Conservation (phyloP, 2,113 vertebrate species). For the Sarotherodon lohbergeri region DNA sequence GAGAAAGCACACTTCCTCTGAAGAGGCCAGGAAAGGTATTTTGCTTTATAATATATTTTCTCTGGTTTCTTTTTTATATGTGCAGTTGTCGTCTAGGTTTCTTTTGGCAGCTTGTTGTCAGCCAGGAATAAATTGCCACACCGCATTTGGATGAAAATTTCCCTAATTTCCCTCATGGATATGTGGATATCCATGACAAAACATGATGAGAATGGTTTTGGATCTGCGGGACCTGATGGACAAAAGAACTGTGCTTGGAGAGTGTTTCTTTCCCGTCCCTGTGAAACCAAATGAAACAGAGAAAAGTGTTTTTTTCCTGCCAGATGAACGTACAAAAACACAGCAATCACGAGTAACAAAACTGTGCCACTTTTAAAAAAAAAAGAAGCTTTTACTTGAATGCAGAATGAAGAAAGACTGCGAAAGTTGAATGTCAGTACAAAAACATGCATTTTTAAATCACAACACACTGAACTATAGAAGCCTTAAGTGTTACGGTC, state of each 20-base stretch:
- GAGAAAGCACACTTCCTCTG: background rate
- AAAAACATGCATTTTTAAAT: background rate
- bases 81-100: background rate
- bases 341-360: background rate
- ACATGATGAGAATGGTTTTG: conserved; percentile 6
- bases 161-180: conserved; percentile 1
- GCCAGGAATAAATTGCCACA: background rate
- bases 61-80: background rate
- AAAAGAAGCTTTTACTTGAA: background rate
- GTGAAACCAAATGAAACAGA: background rate
- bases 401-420: background rate
- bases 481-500: background rate
- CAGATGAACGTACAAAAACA: background rate
- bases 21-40: background rate
- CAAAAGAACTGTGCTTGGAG: background rate
- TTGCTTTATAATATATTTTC: background rate
- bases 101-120: conserved; percentile 4
- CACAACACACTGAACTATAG: background rate
- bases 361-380: background rate
- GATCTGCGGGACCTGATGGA: background rate
- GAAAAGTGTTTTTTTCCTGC: background rate
- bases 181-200: conserved; percentile 38
- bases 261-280: background rate
- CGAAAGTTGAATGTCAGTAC: background rate
- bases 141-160: conserved; percentile 11